Percentiles rank a stretch among this genome's conserved stretches.
These are phyloP conservation scores for Dallia pectoralis DNA, from an alignment of 2,797 vertebrate genomes.

Conservation along the genomic window DNA sequence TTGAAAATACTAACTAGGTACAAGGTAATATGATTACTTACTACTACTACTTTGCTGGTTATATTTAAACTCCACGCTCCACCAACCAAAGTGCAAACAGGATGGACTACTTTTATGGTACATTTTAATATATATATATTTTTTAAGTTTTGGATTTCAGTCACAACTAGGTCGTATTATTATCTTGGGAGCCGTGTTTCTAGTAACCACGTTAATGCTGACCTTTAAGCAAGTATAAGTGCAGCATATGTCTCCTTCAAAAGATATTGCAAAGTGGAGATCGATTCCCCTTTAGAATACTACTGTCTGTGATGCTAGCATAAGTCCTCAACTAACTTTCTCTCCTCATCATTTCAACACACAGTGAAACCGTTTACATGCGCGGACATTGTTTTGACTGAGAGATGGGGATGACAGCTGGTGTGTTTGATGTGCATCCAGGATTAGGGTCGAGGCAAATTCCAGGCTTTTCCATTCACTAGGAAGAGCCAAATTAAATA, in stretches of 20 bases:
- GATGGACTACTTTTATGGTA: no score
- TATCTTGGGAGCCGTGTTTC: no score
- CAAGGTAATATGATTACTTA: no score
- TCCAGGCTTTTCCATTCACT: slow-evolving; percentile 42
- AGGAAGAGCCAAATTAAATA: slow-evolving; percentile 66
- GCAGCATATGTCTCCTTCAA: not conserved
- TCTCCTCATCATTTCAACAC: slow-evolving; percentile 49
- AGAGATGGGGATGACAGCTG: slow-evolving; percentile 52
- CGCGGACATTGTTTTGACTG: slow-evolving; percentile 68
- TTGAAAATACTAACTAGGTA: no score
- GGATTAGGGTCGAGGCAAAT: slow-evolving; percentile 56
- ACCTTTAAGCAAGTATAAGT: not conserved
- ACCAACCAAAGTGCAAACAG: no score
- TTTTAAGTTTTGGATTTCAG: no score
- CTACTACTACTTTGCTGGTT: no score
- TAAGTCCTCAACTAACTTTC: not conserved
- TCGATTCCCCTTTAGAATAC: not conserved
- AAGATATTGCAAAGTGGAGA: not conserved
- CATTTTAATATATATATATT: no score
- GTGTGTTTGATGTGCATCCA: slow-evolving; percentile 63
- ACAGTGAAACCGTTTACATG: slow-evolving; percentile 54
- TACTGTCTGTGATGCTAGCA: not conserved
- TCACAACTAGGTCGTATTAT: no score
- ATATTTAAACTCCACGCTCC: no score
- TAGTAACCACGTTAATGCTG: no score